phyloP scores from a whole-genome alignment of 1,140 invertebrate genomes.

The Macrocentrus cingulum region DNA sequence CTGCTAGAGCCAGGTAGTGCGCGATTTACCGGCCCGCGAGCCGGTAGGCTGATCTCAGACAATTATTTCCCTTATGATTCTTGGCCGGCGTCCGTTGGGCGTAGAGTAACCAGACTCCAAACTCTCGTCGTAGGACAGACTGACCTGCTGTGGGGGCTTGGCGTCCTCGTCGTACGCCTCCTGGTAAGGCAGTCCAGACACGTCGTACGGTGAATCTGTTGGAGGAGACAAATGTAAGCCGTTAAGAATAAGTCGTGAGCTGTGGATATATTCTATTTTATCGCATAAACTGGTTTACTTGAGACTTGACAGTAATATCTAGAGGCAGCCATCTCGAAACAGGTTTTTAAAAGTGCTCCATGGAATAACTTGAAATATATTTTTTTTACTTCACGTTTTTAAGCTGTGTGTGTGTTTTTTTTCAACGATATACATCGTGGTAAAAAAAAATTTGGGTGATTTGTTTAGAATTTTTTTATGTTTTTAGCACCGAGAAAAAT shows the following conservation, averaged over 20 bases:
- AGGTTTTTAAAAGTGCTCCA: no score
- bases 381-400: no score
- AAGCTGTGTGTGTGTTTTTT: no score
- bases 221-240: constrained; percentile 26
- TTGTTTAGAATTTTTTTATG: no score
- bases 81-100: constrained; percentile 83
- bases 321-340: no score
- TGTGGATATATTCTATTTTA: no score
- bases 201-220: constrained; percentile 89
- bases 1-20: constrained; percentile 58
- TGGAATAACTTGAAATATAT: no score
- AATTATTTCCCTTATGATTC: constrained; percentile 92
- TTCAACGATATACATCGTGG: no score
- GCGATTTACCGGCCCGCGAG: constrained; percentile 54
- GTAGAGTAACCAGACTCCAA: constrained; percentile 91
- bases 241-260: background rate
- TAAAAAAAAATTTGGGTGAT: no score
- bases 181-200: constrained; percentile 85
- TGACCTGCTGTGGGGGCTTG: constrained; percentile 80
- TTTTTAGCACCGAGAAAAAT: no score
- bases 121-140: constrained; percentile 87
- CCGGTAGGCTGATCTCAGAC: constrained; percentile 70
- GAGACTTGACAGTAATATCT: no score
- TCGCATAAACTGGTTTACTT: no score
- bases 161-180: constrained; percentile 73